phyloP scores from a whole-genome alignment of 2,113 vertebrate species.

The Chionodraco myersi region DNA sequence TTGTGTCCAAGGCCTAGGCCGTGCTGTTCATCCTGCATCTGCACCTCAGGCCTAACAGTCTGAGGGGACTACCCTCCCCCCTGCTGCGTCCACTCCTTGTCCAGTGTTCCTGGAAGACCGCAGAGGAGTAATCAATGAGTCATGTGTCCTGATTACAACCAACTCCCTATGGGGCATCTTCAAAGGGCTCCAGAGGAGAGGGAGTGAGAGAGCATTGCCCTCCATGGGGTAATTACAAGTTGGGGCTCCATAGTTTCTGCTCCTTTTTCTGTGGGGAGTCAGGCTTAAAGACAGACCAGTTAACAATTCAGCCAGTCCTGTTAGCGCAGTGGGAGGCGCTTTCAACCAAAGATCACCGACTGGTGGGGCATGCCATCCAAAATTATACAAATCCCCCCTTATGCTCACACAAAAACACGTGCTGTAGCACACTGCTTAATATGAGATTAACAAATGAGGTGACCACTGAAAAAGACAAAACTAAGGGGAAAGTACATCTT shows the following conservation, averaged over 20 bases:
- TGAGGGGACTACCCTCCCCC: constrained; percentile 43
- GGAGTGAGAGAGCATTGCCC: constrained; percentile 65
- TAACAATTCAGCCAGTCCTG: constrained; percentile 74
- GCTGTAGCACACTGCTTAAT: constrained; percentile 12
- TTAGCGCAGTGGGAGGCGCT: constrained; percentile 67
- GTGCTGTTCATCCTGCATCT: constrained; percentile 34
- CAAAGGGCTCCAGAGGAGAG: constrained; percentile 72
- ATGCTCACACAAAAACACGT: constrained; percentile 25
- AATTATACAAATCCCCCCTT: constrained; percentile 60
- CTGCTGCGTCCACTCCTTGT: constrained; percentile 54
- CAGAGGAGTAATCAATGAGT: constrained; percentile 77
- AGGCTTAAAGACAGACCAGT: constrained; percentile 74
- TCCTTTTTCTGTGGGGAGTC: constrained; percentile 61
- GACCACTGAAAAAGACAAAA: constrained; percentile 17
- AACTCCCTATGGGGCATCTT: constrained; percentile 76
- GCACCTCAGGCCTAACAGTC: constrained; percentile 25
- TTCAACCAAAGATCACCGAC: constrained; percentile 51
- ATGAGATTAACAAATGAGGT: constrained; percentile 33
- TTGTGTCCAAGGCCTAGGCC: constrained; percentile 36
- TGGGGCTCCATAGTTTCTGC: constrained; percentile 66
- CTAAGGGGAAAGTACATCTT: constrained; percentile 26
- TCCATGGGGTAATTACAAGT: constrained; percentile 80
- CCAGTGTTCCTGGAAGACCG: constrained; percentile 71
- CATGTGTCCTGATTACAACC: constrained; percentile 76
- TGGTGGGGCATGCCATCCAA: constrained; percentile 47